phyloP scores from a whole-genome alignment of 2,113 vertebrate genomes.

The Brachyhypopomus gauderio region DNA sequence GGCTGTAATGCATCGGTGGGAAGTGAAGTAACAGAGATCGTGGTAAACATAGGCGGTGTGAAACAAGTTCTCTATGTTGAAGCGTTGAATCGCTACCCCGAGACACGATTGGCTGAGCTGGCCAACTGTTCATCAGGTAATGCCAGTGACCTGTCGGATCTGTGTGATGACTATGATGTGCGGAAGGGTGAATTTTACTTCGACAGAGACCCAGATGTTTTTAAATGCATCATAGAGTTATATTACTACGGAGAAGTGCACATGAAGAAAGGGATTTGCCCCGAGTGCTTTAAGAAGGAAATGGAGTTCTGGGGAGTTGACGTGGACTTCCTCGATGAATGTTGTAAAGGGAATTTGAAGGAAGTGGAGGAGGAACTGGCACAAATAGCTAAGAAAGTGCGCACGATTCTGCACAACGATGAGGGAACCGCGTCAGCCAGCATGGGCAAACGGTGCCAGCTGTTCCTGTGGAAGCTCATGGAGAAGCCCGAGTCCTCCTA shows the following conservation, averaged over 20 bases:
- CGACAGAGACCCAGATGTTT: slow-evolving; percentile 93
- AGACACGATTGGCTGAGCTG: slow-evolving; percentile 89
- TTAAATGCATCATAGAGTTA: slow-evolving; percentile 89
- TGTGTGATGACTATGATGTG: slow-evolving; percentile 95
- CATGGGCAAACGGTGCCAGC: slow-evolving; percentile 84
- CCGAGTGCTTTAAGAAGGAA: slow-evolving; percentile 94
- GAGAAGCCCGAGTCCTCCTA: slow-evolving; percentile 95
- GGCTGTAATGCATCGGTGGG: slow-evolving; percentile 75
- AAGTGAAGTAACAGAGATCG: slow-evolving; percentile 83
- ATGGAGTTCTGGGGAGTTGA: slow-evolving; percentile 98
- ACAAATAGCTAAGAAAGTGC: slow-evolving; percentile 92
- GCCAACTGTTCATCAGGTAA: slow-evolving; percentile 84
- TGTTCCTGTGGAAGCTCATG: slow-evolving; percentile 90
- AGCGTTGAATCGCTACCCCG: slow-evolving; percentile 86
- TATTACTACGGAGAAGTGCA: slow-evolving; percentile 95
- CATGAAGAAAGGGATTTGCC: slow-evolving; percentile 94
- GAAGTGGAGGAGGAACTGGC: slow-evolving; percentile 92
- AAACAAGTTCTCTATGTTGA: slow-evolving; percentile 86
- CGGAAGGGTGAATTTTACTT: slow-evolving; percentile 93
- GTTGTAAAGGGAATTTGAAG: slow-evolving; percentile 85
- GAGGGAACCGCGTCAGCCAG: slow-evolving; percentile 78
- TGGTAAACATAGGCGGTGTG: slow-evolving; percentile 93
- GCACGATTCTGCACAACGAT: slow-evolving; percentile 87
- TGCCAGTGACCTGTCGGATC: slow-evolving; percentile 54
- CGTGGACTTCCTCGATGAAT: slow-evolving; percentile 88